phyloP scores from a whole-genome alignment of 1,140 invertebrate species.

The Camponotus pennsylvanicus region DNA sequence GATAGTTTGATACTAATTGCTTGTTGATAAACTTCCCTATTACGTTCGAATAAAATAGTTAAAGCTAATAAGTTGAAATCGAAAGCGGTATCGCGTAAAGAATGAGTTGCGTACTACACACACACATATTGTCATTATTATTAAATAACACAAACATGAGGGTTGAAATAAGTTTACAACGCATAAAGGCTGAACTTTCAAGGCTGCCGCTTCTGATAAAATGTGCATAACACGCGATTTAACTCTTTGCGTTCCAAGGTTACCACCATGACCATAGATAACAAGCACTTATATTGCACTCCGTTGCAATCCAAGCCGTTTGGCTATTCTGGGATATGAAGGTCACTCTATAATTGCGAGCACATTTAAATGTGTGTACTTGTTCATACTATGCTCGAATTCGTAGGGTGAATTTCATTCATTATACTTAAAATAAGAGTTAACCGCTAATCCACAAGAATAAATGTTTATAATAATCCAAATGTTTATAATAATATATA shows the following conservation, averaged over 20 bases:
- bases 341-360: slow-evolving; percentile 3
- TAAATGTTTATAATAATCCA: not conserved
- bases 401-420: too few relatives aligned
- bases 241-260: slow-evolving; percentile 49
- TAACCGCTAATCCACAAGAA: not conserved
- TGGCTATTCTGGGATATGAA: slow-evolving; percentile 36
- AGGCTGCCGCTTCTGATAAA: slow-evolving; percentile 45
- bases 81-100: slow-evolving; percentile 1
- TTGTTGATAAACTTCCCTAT: slow-evolving; percentile 67
- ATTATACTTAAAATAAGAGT: slow-evolving; percentile 11
- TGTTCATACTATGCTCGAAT: not conserved
- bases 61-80: slow-evolving; percentile 23
- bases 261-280: slow-evolving; percentile 33
- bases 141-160: slow-evolving; percentile 13
- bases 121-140: slow-evolving; percentile 24
- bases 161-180: slow-evolving; percentile 11
- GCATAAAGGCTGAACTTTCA: slow-evolving; percentile 43
- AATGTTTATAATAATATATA: not conserved
- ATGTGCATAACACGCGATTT: slow-evolving; percentile 51
- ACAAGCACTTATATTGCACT: slow-evolving; percentile 23
- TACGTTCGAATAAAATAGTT: not conserved
- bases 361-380: slow-evolving; percentile 24
- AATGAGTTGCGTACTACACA: slow-evolving; percentile 22
- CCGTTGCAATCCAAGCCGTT: slow-evolving; percentile 6
- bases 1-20: slow-evolving; percentile 69